These are phyloP conservation scores for Anguilla megastoma DNA, from an alignment of 2,797 vertebrate species.

Conservation along the genomic window DNA sequence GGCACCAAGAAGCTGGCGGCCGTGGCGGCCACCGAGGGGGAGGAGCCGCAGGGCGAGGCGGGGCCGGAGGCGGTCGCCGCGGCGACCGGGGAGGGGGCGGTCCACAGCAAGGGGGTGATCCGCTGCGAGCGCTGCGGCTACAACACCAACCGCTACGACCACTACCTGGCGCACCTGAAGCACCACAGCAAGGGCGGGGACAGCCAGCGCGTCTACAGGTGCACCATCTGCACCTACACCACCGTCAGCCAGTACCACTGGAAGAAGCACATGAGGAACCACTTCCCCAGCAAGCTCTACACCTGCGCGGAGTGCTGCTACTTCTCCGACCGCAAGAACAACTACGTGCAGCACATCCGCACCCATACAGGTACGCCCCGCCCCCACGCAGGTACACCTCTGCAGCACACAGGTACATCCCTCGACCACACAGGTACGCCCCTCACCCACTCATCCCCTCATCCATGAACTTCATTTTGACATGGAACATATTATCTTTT, in stretches of 20 bases:
- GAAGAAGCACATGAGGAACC: slow-evolving; percentile 97
- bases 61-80: slow-evolving; percentile 52
- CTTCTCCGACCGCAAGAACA: slow-evolving; percentile 97
- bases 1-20: slow-evolving; percentile 89
- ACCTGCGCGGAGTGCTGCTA: slow-evolving; percentile 95
- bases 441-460: not conserved
- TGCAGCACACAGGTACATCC: too few relatives aligned
- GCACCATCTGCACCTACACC: slow-evolving; percentile 92
- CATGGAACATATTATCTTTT: not conserved
- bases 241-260: slow-evolving; percentile 98
- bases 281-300: slow-evolving; percentile 96
- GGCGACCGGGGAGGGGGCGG: slow-evolving; percentile 62
- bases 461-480: not conserved
- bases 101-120: slow-evolving; percentile 88
- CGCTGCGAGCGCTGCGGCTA: slow-evolving; percentile 94
- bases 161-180: slow-evolving; percentile 94
- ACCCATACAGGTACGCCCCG: slow-evolving; percentile 97
- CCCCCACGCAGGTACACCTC: not conserved
- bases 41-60: slow-evolving; percentile 68
- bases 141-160: slow-evolving; percentile 97
- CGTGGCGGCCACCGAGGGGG: slow-evolving; percentile 84
- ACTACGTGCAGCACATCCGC: slow-evolving; percentile 96
- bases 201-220: slow-evolving; percentile 88
- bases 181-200: slow-evolving; percentile 92
- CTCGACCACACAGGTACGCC: slow-evolving; percentile 82